Evolutionary conservation across 2,797 vertebrate genomes (phyloP), one percentile per base, ranked within the genome.

Genomic region (Syngnathus acus): DNA sequence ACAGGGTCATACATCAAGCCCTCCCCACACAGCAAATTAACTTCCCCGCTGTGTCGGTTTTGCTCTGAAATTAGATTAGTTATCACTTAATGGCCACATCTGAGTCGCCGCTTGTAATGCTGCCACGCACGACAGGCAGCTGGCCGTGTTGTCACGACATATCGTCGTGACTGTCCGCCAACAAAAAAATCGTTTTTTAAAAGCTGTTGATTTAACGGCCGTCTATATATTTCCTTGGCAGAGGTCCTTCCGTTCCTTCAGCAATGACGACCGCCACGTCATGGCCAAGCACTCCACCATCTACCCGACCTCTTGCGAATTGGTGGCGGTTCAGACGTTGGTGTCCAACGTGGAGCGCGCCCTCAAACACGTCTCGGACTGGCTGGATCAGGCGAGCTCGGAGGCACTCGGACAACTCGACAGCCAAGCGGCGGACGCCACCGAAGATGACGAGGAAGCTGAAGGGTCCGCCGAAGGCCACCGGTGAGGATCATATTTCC

Each of bases 231-330:
- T 65, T 58, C 13, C 58, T 19, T 13, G 38, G 77, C 91, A 99
- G 96, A 96, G 96, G 94, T 98, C 96, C 73, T 98, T 96, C 87
- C 94, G 96, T 78, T 98, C 96, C 73, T 99, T 99, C 82, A 95
- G 95, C 73, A 98, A 98, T 5, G 97, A 99, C 88, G 97, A 99
- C 91, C 96, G 97, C 86, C 97, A 99, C 26, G 95, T 98, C 79
- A 98, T 99, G 97, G 95, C 98, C 64, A 99, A 99, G 72, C 97
- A 99, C 90, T 98, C 97, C 81, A 93, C 94, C 79, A 96, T 99
- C 80, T 99, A 99, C 86, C 97, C 97, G 16, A 97, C 97, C 80
- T 96, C 95, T 9, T 93, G 95, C 70, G 95, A 97, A 82, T 92
- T 99, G 70, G 97, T 98, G 86, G 95, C 96, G 21, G 95, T 99